Base-by-base conservation (phyloP, 35 echinoderm and acorn worm species). In the Nesometra sesokonis region DNA sequence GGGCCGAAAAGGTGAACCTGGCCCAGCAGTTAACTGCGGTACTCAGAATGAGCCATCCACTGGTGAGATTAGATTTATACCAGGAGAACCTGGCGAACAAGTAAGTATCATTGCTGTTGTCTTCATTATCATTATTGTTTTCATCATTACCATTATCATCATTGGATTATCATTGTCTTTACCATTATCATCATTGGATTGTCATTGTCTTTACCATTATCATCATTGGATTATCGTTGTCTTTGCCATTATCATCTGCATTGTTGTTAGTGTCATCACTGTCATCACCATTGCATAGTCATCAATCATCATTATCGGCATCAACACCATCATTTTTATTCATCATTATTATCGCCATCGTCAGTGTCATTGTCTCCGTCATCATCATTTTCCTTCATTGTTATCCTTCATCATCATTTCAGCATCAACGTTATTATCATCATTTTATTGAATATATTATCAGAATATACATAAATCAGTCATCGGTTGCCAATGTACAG, bases 251-350 rank as follows among this genome's bases (percentile, higher is more conserved):
- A 15, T 15, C 39, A 4, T 43, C 39, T 7, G 4, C 39, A 4
- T 43, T 43, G 15, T 43, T 15, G 15, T 43, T 43, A 43, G 39
- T 43, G 15, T 43, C 39, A 4, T 43, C 15, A 43, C 15, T 15
- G 39, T 43, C 39, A 43, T 43, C 39, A 43, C 39, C 39, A 43
- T 43, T 43, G 21, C 40, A n/a, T n/a, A n/a, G n/a, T 52, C 84
- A 85, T 52, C 37, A n/a, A 85, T 47, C 83, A 67, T 47, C 84
- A 85, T 47, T 29, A 85, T 47, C 82, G 46, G 27, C 32, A 67
- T 47, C 29, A 46, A 38, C 38, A 85, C 36, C 35, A 67, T 47
- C 84, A 85, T 52, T 35, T 0, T 52, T 31, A 85, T n/a, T 31
- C 82, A 84, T 13, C 81, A 83, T 37, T 33, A 83, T 37, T 33